These are phyloP conservation scores for Choristoneura fumiferana DNA, from an alignment of 1,140 invertebrate genomes.

Conservation along the genomic window DNA sequence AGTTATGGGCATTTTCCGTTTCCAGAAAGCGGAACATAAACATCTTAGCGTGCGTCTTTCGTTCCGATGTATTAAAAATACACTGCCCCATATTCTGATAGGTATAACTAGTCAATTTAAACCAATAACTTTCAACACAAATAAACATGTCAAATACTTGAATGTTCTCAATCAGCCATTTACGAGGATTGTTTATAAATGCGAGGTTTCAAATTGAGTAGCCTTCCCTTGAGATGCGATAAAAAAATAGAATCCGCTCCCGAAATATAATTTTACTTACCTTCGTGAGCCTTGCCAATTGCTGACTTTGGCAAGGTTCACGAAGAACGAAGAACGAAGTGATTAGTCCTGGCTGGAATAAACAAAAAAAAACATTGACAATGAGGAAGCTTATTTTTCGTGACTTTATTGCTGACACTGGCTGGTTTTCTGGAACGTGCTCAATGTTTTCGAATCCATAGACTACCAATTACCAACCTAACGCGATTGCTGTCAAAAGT, in stretches of 20 bases:
- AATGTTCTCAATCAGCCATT: conserved; percentile 4
- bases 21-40: too few relatives aligned
- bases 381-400: too few relatives aligned
- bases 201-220: conserved; percentile 1
- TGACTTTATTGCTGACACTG: too few relatives aligned
- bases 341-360: neutral
- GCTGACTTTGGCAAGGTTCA: too few relatives aligned
- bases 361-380: too few relatives aligned
- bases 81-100: neutral
- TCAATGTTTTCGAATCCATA: too few relatives aligned
- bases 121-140: neutral
- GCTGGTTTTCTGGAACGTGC: too few relatives aligned
- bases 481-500: too few relatives aligned
- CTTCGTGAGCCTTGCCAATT: neutral
- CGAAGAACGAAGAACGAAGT: too few relatives aligned
- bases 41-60: too few relatives aligned
- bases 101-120: neutral
- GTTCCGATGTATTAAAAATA: neutral
- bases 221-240: conserved; percentile 7
- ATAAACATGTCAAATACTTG: conserved; percentile 4
- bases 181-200: conserved; percentile 13
- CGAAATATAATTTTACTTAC: neutral
- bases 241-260: neutral
- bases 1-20: too few relatives aligned
- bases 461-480: too few relatives aligned